A percentile compares a stretch with the other conserved stretches of the same genome.
These are phyloP conservation scores for Neopipo cinnamomea DNA, from an alignment of 2,113 vertebrate genomes.

Conservation along the genomic window DNA sequence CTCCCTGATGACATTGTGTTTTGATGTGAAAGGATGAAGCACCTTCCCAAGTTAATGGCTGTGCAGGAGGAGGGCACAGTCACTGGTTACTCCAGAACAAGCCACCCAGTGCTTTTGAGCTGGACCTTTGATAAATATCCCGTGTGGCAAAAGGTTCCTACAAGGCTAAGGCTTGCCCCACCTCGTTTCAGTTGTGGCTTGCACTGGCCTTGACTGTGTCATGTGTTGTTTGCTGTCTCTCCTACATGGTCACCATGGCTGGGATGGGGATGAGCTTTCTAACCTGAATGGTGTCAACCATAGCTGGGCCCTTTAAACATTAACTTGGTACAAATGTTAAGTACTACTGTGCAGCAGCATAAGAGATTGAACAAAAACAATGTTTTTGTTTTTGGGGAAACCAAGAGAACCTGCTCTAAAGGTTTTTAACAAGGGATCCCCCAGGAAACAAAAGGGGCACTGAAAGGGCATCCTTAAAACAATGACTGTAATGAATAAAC, in stretches of 20 bases:
- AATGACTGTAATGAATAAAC: neutral
- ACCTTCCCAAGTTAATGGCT: neutral
- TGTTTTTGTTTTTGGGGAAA: neutral
- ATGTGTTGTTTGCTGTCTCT: neutral
- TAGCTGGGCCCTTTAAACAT: neutral
- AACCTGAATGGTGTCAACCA: neutral
- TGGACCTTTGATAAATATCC: neutral
- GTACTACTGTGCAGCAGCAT: neutral
- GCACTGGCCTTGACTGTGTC: neutral
- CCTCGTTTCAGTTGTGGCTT: fast-evolving
- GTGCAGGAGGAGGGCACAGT: neutral
- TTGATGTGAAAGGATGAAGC: neutral
- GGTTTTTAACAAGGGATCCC: neutral
- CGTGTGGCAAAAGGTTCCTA: neutral
- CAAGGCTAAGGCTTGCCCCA: neutral
- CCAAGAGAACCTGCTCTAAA: neutral
- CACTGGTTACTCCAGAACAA: neutral
- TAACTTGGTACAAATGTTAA: neutral
- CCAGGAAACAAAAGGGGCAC: neutral
- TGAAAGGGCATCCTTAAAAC: neutral
- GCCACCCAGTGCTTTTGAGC: neutral
- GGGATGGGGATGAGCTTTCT: neutral
- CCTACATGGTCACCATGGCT: fast-evolving
- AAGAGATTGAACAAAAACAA: neutral
- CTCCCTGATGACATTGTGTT: neutral